A percentile compares a stretch with the other conserved stretches of the same genome.
Conservation (phyloP, 2,888 invertebrate genomes). For the Atrina japonica region DNA sequence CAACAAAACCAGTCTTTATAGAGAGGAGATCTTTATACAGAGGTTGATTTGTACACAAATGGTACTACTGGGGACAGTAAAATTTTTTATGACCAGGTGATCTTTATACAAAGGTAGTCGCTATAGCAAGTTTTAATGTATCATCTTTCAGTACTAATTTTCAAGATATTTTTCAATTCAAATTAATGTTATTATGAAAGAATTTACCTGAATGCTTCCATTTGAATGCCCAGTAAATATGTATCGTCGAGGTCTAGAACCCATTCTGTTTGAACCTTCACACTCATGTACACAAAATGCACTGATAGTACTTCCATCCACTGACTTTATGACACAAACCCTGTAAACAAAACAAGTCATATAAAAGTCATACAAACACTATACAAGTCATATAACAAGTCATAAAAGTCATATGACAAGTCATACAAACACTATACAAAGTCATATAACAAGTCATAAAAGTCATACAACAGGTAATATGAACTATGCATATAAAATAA, state of each 20-base stretch:
- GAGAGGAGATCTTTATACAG: no score
- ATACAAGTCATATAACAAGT: background rate
- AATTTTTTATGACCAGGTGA: no score
- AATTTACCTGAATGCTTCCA: conserved; percentile 74
- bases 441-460: background rate
- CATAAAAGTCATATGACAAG: background rate
- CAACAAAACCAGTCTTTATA: no score
- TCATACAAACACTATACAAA: background rate
- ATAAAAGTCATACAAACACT: background rate
- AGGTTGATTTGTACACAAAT: no score
- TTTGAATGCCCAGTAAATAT: conserved; percentile 80
- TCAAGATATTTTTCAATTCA: background rate
- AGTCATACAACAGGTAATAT: background rate
- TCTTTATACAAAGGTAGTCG: no score
- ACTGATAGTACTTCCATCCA: conserved; percentile 95
- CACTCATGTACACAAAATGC: conserved; percentile 99
- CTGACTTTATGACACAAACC: conserved; percentile 96
- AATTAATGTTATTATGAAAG: background rate
- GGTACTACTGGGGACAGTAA: no score
- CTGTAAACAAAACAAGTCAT: conserved; percentile 81
- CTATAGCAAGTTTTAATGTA: no score
- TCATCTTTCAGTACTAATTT: background rate
- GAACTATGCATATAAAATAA: no score
- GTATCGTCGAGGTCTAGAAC: conserved; percentile 89
- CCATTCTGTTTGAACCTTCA: conserved; percentile 96